These are phyloP conservation scores for Cebus imitator DNA, from an alignment of 2,113 vertebrate species.

Conservation along the genomic window DNA sequence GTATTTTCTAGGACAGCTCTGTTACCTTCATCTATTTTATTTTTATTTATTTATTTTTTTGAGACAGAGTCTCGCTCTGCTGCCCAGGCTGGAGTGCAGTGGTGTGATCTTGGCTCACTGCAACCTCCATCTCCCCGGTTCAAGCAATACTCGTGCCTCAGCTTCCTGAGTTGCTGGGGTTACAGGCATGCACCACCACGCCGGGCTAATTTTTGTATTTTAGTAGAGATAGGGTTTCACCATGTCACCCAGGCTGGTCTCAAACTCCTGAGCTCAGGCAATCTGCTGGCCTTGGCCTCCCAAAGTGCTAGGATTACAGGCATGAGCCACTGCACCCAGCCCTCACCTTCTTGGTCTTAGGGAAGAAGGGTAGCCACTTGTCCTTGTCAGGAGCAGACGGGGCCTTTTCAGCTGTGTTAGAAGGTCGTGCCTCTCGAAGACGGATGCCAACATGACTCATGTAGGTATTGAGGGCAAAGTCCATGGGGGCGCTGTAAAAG, in stretches of 20 bases:
- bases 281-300: neutral
- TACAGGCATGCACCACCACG: neutral
- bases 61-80: neutral
- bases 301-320: neutral
- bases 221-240: neutral
- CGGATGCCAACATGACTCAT: slow-evolving; percentile 92
- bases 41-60: slow-evolving; percentile 40
- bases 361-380: slow-evolving; percentile 94
- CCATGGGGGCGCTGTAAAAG: slow-evolving; percentile 88
- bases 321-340: neutral
- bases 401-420: slow-evolving; percentile 80
- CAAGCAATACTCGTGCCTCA: neutral
- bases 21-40: slow-evolving; percentile 84
- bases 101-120: neutral
- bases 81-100: neutral
- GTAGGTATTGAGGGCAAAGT: slow-evolving; percentile 91
- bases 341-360: slow-evolving; percentile 93
- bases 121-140: neutral
- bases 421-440: slow-evolving; percentile 87
- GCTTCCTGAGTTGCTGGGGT: neutral
- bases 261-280: neutral
- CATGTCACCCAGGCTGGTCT: neutral
- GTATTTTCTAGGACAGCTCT: neutral
- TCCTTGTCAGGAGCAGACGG: slow-evolving; percentile 89
- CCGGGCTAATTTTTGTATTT: neutral